These are phyloP conservation scores for Heliothis virescens DNA, from an alignment of 1,140 invertebrate genomes.

Conservation along the genomic window DNA sequence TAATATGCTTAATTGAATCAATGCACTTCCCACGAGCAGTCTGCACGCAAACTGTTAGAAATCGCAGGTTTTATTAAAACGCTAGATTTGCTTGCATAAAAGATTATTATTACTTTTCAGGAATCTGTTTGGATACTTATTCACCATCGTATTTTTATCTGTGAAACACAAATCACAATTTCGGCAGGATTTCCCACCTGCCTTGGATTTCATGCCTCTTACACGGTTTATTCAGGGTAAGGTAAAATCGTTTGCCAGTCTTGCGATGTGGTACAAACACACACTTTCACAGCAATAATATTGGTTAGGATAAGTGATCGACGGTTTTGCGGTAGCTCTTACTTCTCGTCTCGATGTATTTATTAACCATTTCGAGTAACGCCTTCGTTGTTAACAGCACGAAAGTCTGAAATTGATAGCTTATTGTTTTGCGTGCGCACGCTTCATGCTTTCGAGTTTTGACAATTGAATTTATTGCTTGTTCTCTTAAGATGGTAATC, in stretches of 20 bases:
- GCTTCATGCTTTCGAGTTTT: slow-evolving; percentile 37
- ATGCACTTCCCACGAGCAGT: slow-evolving; percentile 68
- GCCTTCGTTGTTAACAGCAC: slow-evolving; percentile 17
- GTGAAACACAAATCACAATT: too few relatives aligned
- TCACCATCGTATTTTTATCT: too few relatives aligned
- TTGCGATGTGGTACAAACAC: slow-evolving; percentile 5
- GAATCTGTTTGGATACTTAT: too few relatives aligned
- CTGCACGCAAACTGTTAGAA: slow-evolving; percentile 57
- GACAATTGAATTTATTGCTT: slow-evolving; percentile 20
- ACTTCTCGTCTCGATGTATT: slow-evolving; percentile 14
- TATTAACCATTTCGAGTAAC: slow-evolving; percentile 31
- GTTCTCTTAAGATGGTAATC: background rate
- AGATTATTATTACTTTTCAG: background rate
- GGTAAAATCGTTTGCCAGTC: too few relatives aligned
- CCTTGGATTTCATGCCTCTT: too few relatives aligned
- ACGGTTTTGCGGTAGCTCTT: slow-evolving; percentile 33
- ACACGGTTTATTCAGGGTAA: too few relatives aligned
- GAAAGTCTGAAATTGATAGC: slow-evolving; percentile 41
- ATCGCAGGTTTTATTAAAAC: slow-evolving; percentile 41
- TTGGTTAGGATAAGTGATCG: slow-evolving; percentile 26
- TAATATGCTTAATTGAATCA: slow-evolving; percentile 61
- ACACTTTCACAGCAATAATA: slow-evolving; percentile 1
- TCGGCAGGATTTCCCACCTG: too few relatives aligned
- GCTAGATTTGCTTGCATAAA: background rate
- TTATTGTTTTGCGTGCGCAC: slow-evolving; percentile 41